Evolutionary conservation across 2,888 invertebrate genomes (phyloP), one percentile per base, ranked within the genome.

Genomic region (Eupsilia transversa): DNA sequence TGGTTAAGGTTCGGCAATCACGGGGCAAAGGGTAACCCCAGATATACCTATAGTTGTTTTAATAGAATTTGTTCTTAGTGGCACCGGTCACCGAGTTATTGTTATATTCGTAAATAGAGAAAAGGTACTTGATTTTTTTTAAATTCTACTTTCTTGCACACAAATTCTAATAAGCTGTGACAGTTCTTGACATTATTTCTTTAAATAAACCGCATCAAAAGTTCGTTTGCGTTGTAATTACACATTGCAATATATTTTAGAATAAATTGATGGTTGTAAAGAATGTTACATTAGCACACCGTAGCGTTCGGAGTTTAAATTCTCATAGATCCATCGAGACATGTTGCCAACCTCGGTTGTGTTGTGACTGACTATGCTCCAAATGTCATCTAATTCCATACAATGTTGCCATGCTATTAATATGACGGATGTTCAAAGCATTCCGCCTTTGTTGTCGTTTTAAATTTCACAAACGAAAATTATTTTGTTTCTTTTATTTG

Each of bases 1-100:
- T 89, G 90, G 91, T 91, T 91, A 90, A 89, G 91, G 91, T 91
- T 92, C 89, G 88, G 87, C 90, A 91, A 91, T 91, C 92, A 90
- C 83, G 79, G 73, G 49, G 35, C 63, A 75, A 77, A 72, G 57
- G 46, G 46, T 60, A 67, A 33, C 49, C 54, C 17, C 30, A 69
- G 33, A 63, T 41, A 46, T 54, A 80, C 38, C 38, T 14, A 70
- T 23, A 82, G 35, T 17, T 46, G 23, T 46, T 10, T 38, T 60
- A 17, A 67, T 63, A 57, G 12, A 70, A 59, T 61, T 67, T 64
- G 56, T 67, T 80, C 23, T 27, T 38, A 60, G 12, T 33, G 30
- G 38, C 65, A 61, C 35, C 12, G 30, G 33, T 57, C 46, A 43
- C 43, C 14, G 43, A 46, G n/a, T 60, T 35, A 35, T 0, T 35